Evolutionary conservation across 2,888 invertebrate species (phyloP).

Genomic region (Leuctra nigra): DNA sequence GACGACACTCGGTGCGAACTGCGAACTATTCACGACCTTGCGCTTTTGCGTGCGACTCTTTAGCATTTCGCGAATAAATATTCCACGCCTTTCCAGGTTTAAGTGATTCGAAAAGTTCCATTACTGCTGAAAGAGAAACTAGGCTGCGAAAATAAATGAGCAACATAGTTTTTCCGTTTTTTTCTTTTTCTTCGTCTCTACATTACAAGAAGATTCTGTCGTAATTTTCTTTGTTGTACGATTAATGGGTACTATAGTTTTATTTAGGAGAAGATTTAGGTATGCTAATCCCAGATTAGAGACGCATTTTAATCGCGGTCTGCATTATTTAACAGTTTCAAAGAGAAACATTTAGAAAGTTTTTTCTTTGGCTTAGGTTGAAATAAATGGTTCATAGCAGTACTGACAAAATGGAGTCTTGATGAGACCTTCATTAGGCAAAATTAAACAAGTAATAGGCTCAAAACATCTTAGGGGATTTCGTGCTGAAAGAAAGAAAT

Average conservation of each 20-base stretch:
- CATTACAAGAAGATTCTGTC: slow-evolving; percentile 15
- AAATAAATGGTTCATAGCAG: neutral
- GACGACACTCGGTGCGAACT: neutral
- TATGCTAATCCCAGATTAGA: slow-evolving; percentile 10
- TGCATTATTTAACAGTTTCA: slow-evolving; percentile 14
- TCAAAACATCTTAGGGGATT: too few relatives aligned
- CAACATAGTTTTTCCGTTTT: neutral
- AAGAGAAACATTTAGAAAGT: slow-evolving; percentile 6
- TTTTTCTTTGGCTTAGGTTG: slow-evolving; percentile 2
- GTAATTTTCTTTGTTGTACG: slow-evolving; percentile 17
- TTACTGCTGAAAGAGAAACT: slow-evolving; percentile 11
- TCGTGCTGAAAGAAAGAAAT: too few relatives aligned
- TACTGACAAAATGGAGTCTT: too few relatives aligned
- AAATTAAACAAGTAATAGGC: too few relatives aligned
- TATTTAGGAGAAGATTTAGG: slow-evolving; percentile 7
- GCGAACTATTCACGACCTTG: neutral
- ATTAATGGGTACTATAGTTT: slow-evolving; percentile 17
- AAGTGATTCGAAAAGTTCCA: slow-evolving; percentile 23
- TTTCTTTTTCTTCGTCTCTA: neutral
- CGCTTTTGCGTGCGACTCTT: slow-evolving; percentile 16
- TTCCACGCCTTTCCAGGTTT: slow-evolving; percentile 18
- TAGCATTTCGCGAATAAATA: slow-evolving; percentile 21
- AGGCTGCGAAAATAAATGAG: slow-evolving; percentile 16
- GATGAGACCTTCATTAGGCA: too few relatives aligned
- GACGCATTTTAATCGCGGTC: slow-evolving; percentile 9